phyloP scores from a whole-genome alignment of 2,888 invertebrate species.

The Tanypteryx hageni region DNA sequence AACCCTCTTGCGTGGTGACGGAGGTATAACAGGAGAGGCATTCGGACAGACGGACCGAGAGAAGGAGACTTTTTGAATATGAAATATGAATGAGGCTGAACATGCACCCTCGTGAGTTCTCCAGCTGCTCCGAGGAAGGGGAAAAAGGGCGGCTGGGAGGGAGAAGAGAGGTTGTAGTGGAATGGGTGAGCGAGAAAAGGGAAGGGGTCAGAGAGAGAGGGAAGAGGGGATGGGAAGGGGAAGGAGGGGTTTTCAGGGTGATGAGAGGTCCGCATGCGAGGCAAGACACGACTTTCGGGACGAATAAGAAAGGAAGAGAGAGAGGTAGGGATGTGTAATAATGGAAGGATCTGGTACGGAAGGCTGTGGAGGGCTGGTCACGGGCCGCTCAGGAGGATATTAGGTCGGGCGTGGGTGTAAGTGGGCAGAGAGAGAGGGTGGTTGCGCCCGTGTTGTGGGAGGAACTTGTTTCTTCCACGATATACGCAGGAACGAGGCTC shows the following conservation, averaged over 20 bases:
- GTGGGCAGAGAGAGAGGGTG: neutral
- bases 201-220: neutral
- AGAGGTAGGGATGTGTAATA: neutral
- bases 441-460: neutral
- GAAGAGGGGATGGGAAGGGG: neutral
- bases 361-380: neutral
- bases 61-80: constrained; percentile 36
- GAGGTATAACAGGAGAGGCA: constrained; percentile 26
- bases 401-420: neutral
- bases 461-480: neutral
- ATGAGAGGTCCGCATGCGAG: neutral
- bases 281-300: constrained; percentile 14
- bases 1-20: neutral
- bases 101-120: constrained; percentile 12
- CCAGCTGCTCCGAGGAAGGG: constrained; percentile 26
- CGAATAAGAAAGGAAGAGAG: neutral
- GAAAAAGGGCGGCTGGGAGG: neutral
- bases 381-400: neutral
- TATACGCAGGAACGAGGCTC: neutral
- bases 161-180: neutral
- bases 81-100: constrained; percentile 60
- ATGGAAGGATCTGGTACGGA: constrained; percentile 16
- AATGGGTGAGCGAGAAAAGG: neutral
- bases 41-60: neutral
- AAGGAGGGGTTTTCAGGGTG: neutral